phyloP scores from a whole-genome alignment of 2,113 vertebrate species.

The Gobiocypris rarus region DNA sequence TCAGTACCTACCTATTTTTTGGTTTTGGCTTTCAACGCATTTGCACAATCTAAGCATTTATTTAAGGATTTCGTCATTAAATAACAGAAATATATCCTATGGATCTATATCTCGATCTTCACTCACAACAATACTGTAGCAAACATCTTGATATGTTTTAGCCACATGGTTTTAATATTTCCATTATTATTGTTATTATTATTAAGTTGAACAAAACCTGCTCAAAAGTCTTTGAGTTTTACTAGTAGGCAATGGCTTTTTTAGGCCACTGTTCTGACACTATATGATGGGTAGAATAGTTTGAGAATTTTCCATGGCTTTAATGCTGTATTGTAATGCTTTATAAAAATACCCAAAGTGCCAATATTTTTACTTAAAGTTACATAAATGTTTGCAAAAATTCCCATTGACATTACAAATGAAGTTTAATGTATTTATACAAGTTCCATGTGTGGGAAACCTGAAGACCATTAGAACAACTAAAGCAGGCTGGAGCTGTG shows the following conservation, averaged over 20 bases:
- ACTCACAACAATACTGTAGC: constrained; percentile 63
- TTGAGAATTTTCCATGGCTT: too few relatives aligned
- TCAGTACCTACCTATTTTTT: neutral
- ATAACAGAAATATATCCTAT: constrained; percentile 74
- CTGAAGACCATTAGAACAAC: neutral
- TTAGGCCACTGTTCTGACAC: neutral
- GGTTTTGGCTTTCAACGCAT: neutral
- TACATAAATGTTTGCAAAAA: neutral
- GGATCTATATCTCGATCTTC: constrained; percentile 72
- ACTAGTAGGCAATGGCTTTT: neutral
- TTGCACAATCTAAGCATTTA: neutral
- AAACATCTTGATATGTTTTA: constrained; percentile 67
- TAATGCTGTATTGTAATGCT: neutral
- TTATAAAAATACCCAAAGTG: neutral
- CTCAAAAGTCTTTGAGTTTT: neutral
- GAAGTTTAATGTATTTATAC: neutral
- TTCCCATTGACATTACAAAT: neutral
- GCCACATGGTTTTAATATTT: constrained; percentile 52
- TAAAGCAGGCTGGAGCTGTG: neutral
- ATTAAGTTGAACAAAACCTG: neutral
- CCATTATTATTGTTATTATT: constrained; percentile 61
- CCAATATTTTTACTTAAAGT: too few relatives aligned
- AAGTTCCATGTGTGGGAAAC: neutral
- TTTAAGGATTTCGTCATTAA: constrained; percentile 15
- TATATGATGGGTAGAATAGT: neutral